These are phyloP conservation scores for Knipowitschia caucasica DNA, from an alignment of 2,797 vertebrate species.

Conservation along the genomic window DNA sequence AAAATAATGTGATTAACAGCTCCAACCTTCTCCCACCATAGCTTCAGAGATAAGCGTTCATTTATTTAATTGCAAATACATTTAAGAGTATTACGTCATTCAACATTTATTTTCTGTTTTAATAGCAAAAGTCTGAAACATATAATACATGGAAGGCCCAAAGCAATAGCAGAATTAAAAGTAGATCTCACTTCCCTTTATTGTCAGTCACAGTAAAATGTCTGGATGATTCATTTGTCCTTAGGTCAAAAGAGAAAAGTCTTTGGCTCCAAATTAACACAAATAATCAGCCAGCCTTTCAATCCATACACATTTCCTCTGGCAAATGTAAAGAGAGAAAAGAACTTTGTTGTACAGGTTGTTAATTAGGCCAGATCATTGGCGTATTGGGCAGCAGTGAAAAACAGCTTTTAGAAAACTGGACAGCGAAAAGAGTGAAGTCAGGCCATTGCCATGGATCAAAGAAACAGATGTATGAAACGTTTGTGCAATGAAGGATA, in stretches of 20 bases:
- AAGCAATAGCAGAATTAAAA: no score
- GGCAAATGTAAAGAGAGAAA: not conserved
- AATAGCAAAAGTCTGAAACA: no score
- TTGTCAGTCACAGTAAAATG: no score
- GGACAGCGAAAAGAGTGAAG: not conserved
- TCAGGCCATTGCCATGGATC: slow-evolving; percentile 3
- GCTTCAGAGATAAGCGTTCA: no score
- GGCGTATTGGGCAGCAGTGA: not conserved
- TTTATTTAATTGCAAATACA: no score
- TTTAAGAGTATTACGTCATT: no score
- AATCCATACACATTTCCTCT: not conserved
- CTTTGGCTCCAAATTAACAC: not conserved
- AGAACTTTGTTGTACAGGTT: slow-evolving; percentile 1
- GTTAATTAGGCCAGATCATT: slow-evolving; percentile 5
- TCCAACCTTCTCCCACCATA: no score
- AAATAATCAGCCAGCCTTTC: not conserved
- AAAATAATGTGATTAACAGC: no score
- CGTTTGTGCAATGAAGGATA: not conserved
- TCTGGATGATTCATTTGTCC: not conserved
- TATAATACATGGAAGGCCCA: no score
- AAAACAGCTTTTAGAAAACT: slow-evolving; percentile 2
- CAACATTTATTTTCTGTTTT: no score
- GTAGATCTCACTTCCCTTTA: no score
- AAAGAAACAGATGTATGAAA: not conserved
- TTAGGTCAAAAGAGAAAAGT: not conserved